Percentiles rank a stretch among this genome's conserved stretches.
Evolutionary conservation across 2,113 vertebrate genomes (phyloP).

Genomic region (Erythrocercus mccallii): DNA sequence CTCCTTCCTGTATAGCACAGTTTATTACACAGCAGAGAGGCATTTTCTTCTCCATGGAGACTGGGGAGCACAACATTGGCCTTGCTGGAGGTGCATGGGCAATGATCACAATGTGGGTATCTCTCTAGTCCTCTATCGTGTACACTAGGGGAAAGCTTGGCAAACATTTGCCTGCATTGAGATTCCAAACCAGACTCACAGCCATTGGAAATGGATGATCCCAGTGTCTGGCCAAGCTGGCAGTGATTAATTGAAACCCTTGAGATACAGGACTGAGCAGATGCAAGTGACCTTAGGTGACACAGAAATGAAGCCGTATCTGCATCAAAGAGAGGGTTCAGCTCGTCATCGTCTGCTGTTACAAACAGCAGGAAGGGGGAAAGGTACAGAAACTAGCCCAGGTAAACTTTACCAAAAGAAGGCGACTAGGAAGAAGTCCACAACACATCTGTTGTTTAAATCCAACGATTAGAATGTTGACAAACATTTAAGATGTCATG

Average conservation of each 20-base stretch:
- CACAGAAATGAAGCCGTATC: slow-evolving; percentile 7
- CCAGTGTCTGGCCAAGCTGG: neutral
- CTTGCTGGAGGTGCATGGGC: neutral
- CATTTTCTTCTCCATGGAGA: neutral
- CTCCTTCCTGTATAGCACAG: neutral
- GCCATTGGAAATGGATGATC: neutral
- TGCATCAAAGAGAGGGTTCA: neutral
- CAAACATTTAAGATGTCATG: neutral
- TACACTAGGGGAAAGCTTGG: neutral
- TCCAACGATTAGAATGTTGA: neutral
- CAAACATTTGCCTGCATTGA: neutral
- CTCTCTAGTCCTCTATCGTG: neutral
- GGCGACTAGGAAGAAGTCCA: neutral
- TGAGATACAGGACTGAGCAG: slow-evolving; percentile 28
- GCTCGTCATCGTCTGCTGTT: neutral
- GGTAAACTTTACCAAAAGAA: neutral
- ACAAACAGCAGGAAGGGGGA: neutral
- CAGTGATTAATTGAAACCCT: slow-evolving; percentile 46
- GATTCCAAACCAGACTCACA: slow-evolving; percentile 4
- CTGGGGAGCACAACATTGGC: neutral
- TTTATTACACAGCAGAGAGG: neutral
- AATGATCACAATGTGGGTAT: neutral
- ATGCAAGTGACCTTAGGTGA: slow-evolving; percentile 42
- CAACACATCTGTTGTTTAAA: neutral
- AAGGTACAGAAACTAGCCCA: neutral